A percentile compares a stretch with the other conserved stretches of the same genome.
Conservation (phyloP, 2,113 vertebrate genomes). For the Anolis sagrei region DNA sequence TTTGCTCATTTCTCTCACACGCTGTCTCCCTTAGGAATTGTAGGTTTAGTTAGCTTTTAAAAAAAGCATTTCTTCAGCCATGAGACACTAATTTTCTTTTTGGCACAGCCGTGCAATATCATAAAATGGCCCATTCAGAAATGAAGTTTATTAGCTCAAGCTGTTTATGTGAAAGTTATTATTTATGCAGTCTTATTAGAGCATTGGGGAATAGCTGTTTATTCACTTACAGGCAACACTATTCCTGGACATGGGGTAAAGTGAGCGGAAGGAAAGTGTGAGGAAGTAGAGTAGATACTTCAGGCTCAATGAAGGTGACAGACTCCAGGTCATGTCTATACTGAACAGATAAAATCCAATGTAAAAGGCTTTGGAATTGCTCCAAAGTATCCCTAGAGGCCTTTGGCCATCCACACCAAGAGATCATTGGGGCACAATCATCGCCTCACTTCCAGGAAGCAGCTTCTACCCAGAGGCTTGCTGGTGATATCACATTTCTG, state of each 20-base stretch:
- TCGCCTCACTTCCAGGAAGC: too few species aligned
- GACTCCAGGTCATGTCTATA: too few species aligned
- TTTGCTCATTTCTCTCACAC: rapidly evolving
- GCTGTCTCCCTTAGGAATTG: not conserved
- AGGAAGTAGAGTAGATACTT: slow-evolving; percentile 2
- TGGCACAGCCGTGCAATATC: not conserved
- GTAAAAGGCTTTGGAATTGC: too few species aligned
- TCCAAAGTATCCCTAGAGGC: too few species aligned
- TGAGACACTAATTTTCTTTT: not conserved
- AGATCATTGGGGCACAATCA: too few species aligned
- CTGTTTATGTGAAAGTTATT: not conserved
- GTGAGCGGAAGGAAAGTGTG: not conserved
- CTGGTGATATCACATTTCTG: too few species aligned
- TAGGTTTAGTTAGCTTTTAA: not conserved
- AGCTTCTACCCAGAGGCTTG: too few species aligned
- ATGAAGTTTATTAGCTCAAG: slow-evolving; percentile 19
- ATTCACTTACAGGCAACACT: slow-evolving; percentile 14
- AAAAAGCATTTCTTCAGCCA: slow-evolving; percentile 8
- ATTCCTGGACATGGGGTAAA: slow-evolving; percentile 14
- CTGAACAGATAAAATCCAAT: too few species aligned
- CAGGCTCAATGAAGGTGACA: too few species aligned
- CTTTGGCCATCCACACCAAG: too few species aligned
- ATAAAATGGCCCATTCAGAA: slow-evolving; percentile 13
- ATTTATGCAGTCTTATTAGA: rapidly evolving
- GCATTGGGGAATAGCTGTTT: slow-evolving; percentile 21